Base-by-base conservation (phyloP, 2,888 invertebrate species). In the Conchocele bisecta region DNA sequence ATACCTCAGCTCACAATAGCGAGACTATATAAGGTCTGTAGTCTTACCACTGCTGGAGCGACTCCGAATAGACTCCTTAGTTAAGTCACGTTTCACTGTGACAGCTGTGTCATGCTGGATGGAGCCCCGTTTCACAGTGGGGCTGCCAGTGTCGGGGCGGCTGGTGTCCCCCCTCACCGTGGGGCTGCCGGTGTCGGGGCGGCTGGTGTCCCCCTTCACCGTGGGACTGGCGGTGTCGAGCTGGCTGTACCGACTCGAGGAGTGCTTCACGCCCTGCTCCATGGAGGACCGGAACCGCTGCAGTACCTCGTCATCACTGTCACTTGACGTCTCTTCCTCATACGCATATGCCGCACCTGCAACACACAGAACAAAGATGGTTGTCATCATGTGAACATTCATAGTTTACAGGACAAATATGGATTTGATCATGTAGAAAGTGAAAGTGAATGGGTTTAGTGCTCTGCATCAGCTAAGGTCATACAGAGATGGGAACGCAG, bases 231-330 rank as follows among this genome's bases (percentile, higher is more conserved):
- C 39, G 15, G 50, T 59, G 44, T 61, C 68, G 26, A n/a, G n/a
- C n/a, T 77, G 68, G 31, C 77, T 77, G 58, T 73, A 73, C 42
- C 60, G 50, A 35, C 77, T 83, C 17, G 51, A 58, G 15, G 82
- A 79, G 13, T 75, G 54, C 53, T 80, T 73, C 41, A 83, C 65
- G 20, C 73, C 75, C 39, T 65, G 54, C 51, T 75, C 75, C 44
- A 81, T 59, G 0, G 84, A 79, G 15, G 63, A 57, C 59, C 84
- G 82, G 71, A 94, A 92, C 54, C 93, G 92, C 70, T 94, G 93
- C 75, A 94, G 92, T 42, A 94, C 94, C 89, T 94, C 94, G 86
- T 94, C 94, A 87, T 96, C 95, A 53, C 95, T 95, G 89, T 96
- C 95, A 35, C 95, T 95, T 4, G 94, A 93, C 75, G 94, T 94